Evolutionary conservation across 1,140 invertebrate genomes (phyloP), one percentile per base, ranked within the genome.

Genomic region (Archivesica marissinica): DNA sequence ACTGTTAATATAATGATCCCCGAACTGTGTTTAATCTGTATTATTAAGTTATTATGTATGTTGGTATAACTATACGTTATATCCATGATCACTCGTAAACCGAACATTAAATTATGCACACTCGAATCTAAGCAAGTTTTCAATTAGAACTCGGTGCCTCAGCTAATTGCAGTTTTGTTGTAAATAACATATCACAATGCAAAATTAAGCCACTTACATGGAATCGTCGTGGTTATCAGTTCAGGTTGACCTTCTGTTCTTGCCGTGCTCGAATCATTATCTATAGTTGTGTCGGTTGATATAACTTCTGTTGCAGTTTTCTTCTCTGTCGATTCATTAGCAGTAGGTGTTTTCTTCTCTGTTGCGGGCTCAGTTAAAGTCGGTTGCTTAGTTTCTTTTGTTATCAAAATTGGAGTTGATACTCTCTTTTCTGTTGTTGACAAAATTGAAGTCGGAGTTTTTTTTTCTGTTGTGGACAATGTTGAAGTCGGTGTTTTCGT

Each of bases 121-220:
- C n/a, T n/a, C n/a, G n/a, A n/a, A n/a, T n/a, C n/a, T n/a, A n/a
- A n/a, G n/a, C n/a, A n/a, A n/a, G n/a, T n/a, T n/a, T n/a, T n/a
- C n/a, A n/a, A n/a, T n/a, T n/a, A n/a, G n/a, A n/a, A n/a, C n/a
- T n/a, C n/a, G n/a, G n/a, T n/a, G n/a, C n/a, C n/a, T n/a, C n/a
- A n/a, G n/a, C n/a, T n/a, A n/a, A n/a, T n/a, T n/a, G n/a, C n/a
- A n/a, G n/a, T n/a, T n/a, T n/a, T n/a, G n/a, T n/a, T n/a, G n/a
- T n/a, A n/a, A n/a, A n/a, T n/a, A n/a, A n/a, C n/a, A n/a, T n/a
- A n/a, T n/a, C n/a, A n/a, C n/a, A n/a, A n/a, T n/a, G n/a, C n/a
- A n/a, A n/a, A n/a, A n/a, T n/a, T n/a, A n/a, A n/a, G n/a, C n/a
- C 20, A 64, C 59, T 13, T 64, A 64, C 59, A 64, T 2, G 59